Percentiles rank a stretch among this genome's conserved stretches.
phyloP scores from a whole-genome alignment of 2,888 invertebrate species.

The Acleris emargana region DNA sequence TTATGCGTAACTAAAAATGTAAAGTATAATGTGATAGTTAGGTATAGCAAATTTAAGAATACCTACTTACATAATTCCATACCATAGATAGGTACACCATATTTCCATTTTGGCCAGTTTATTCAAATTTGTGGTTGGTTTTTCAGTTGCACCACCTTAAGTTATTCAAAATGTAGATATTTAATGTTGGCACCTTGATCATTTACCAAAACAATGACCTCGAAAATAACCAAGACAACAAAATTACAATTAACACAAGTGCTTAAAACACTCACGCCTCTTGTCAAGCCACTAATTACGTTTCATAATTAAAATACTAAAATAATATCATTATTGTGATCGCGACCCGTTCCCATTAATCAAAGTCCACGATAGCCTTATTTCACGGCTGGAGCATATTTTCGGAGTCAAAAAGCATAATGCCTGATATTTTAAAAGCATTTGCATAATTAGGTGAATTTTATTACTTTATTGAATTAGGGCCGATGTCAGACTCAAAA shows the following conservation, averaged over 20 bases:
- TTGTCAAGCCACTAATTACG: conserved; percentile 59
- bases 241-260: conserved; percentile 24
- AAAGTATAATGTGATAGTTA: no score
- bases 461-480: conserved; percentile 84
- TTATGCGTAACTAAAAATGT: no score
- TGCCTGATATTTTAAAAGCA: conserved; percentile 76
- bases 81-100: no score
- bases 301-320: conserved; percentile 60
- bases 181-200: neutral
- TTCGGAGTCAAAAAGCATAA: conserved; percentile 71
- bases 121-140: no score
- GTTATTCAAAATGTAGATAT: neutral
- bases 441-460: conserved; percentile 85
- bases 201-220: neutral
- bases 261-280: conserved; percentile 47
- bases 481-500: conserved; percentile 82
- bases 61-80: no score
- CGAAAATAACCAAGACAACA: neutral
- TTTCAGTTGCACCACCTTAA: neutral
- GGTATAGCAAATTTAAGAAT: no score
- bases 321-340: conserved; percentile 67
- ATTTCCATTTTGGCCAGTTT: no score
- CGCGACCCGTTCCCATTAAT: conserved; percentile 63
- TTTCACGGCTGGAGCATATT: conserved; percentile 74
- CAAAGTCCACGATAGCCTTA: conserved; percentile 62